Base-by-base conservation (phyloP, 1,140 invertebrate genomes). In the Tribolium madens region DNA sequence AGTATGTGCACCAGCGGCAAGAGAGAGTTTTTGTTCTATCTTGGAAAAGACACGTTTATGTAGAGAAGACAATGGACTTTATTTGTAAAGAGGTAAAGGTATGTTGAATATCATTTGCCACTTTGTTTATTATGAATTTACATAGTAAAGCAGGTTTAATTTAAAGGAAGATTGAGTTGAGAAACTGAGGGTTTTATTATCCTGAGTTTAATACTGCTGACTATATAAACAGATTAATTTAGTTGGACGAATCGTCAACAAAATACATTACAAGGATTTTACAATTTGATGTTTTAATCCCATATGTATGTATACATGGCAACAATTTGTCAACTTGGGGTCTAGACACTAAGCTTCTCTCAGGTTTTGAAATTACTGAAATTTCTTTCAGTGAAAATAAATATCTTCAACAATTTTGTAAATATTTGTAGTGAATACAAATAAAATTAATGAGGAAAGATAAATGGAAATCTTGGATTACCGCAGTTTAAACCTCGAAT, bases 191-290 rank as follows among this genome's bases (percentile, higher is more conserved):
- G n/a, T n/a, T n/a, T n/a, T n/a, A 21, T 33, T 33, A 21, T 57
- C 17, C 17, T 4, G n/a, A 1, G 2, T 21, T 21, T 21, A 57
- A 57, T 21, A 5, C 57, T 47, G 46, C 46, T 47, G 46, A 13
- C 7, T 31, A 6, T 64, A 13, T 64, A 64, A 64, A n/a, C 21
- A 2, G 57, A 64, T 64, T 64, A 64, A 64, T 33, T 64, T 64
- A 64, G 14, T 64, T 64, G 15, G 57, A 64, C 21, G 12, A 64
- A 33, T 60, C 13, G 26, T 60, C 17, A 15, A 21, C 7, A 9
- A 14, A 52, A 21, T 52, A 14, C 15, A 14, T 52, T 15, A 57
- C 7, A 15, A 21, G 26, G 53, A n/a, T 10, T 60, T 60, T 60
- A 10, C 26, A 13, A 13, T 64, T 64, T 64, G 26, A 12, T 18